A percentile compares a stretch with the other conserved stretches of the same genome.
phyloP scores from a whole-genome alignment of 92 coral and sea anemone species.

The Bergia puertoricense region DNA sequence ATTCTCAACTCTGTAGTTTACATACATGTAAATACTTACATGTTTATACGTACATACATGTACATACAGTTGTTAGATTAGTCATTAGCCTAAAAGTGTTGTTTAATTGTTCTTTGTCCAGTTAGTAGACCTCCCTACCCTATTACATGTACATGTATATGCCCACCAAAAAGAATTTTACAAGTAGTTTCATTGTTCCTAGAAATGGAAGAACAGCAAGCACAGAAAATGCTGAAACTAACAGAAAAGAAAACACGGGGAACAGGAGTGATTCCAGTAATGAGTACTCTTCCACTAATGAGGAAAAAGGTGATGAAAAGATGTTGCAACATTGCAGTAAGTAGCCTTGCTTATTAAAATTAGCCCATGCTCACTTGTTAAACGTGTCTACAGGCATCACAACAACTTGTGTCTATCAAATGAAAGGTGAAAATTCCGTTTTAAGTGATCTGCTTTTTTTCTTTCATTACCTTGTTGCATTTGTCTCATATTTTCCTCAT shows the following conservation, averaged over 20 bases:
- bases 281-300: neutral
- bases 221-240: neutral
- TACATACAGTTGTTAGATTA: too few relatives aligned
- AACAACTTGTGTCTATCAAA: too few relatives aligned
- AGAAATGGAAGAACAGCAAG: neutral
- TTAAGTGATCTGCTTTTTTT: too few relatives aligned
- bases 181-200: neutral
- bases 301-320: neutral
- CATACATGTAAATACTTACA: too few relatives aligned
- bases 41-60: too few relatives aligned
- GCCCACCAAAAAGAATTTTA: too few relatives aligned
- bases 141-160: neutral
- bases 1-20: too few relatives aligned
- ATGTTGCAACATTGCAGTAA: neutral
- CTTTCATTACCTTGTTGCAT: too few relatives aligned
- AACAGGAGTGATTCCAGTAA: neutral
- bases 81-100: neutral
- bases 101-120: neutral
- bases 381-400: too few relatives aligned
- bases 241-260: neutral
- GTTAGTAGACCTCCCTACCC: neutral
- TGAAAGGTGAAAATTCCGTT: too few relatives aligned
- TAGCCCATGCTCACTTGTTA: neutral
- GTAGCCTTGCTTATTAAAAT: neutral
- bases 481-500: too few relatives aligned